These are phyloP conservation scores for Tetropium fuscum DNA, from an alignment of 2,888 invertebrate genomes.

Conservation along the genomic window DNA sequence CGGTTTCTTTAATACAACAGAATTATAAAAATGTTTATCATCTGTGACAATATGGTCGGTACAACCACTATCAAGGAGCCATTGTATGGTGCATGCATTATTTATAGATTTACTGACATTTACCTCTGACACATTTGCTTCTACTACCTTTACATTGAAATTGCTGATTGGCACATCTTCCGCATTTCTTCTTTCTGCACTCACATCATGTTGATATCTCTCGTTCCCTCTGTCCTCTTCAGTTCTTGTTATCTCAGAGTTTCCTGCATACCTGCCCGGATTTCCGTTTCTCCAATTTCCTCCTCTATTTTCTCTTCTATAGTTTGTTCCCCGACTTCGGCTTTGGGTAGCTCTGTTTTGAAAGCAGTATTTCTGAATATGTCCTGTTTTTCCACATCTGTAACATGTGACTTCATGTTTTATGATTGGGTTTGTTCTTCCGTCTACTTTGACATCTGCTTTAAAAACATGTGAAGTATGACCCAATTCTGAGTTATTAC, in stretches of 20 bases:
- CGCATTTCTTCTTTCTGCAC: too few relatives aligned
- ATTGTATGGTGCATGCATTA: too few relatives aligned
- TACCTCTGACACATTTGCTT: conserved; percentile 4
- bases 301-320: not conserved
- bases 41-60: conserved; percentile 5
- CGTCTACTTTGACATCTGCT: not conserved
- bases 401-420: not conserved
- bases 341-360: not conserved
- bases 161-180: too few relatives aligned
- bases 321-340: not conserved
- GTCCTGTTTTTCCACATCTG: not conserved
- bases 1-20: not conserved
- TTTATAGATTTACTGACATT: too few relatives aligned
- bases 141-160: not conserved
- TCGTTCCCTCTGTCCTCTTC: too few relatives aligned
- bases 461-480: not conserved
- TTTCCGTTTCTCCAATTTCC: too few relatives aligned
- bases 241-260: too few relatives aligned
- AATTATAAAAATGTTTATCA: conserved; percentile 9
- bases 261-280: too few relatives aligned
- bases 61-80: conserved; percentile 18
- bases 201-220: too few relatives aligned
- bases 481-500: too few relatives aligned
- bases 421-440: too few relatives aligned
- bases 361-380: not conserved